phyloP scores from a whole-genome alignment of 2,888 invertebrate genomes.

The Drosophila koepferae region DNA sequence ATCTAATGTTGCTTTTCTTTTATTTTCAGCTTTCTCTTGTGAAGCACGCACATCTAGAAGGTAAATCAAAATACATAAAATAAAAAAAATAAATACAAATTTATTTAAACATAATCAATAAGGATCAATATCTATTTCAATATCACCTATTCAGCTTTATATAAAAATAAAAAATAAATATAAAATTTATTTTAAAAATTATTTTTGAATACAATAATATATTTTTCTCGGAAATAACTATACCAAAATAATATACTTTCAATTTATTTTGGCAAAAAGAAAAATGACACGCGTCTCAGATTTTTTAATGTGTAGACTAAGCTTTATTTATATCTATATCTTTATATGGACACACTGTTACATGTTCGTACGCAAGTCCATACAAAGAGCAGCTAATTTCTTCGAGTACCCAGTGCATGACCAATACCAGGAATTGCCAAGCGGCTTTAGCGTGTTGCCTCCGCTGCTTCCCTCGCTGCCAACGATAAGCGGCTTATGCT shows the following conservation, averaged over 20 bases:
- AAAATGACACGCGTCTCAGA: not conserved
- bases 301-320: constrained; percentile 13
- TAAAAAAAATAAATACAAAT: too few relatives aligned
- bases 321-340: constrained; percentile 17
- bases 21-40: constrained; percentile 39
- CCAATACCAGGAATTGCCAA: constrained; percentile 36
- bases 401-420: constrained; percentile 18
- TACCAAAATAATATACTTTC: not conserved
- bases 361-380: constrained; percentile 16
- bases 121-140: too few relatives aligned
- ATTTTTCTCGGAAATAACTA: not conserved
- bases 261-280: not conserved
- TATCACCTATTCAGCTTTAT: too few relatives aligned
- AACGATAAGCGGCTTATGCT: constrained; percentile 52
- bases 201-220: not conserved
- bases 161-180: not conserved
- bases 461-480: not conserved
- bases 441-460: constrained; percentile 22
- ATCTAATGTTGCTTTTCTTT: constrained; percentile 1
- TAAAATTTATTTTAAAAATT: not conserved
- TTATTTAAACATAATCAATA: too few relatives aligned
- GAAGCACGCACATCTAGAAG: constrained; percentile 20
- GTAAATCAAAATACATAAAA: constrained; percentile 35
- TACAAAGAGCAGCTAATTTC: constrained; percentile 42
- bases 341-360: constrained; percentile 3